Evolutionary conservation across 2,797 vertebrate species (phyloP).

Genomic region (Parauchenoglanis punctatus): DNA sequence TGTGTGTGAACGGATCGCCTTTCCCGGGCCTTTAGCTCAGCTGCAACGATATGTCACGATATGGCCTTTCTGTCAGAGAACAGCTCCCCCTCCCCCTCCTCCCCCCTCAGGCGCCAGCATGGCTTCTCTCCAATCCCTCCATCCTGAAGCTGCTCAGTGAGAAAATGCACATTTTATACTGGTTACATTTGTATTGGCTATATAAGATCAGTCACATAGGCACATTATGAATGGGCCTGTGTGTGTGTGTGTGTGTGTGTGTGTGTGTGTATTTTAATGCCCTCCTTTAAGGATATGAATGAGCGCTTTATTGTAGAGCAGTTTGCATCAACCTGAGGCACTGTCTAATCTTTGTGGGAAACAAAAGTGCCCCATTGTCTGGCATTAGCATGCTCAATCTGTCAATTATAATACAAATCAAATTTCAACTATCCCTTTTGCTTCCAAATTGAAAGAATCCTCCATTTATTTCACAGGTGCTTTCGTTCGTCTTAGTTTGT

Average conservation of each 20-base stretch:
- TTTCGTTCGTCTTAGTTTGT: background rate
- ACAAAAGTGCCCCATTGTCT: slow-evolving; percentile 8
- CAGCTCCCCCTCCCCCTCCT: background rate
- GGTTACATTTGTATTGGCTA: slow-evolving; percentile 30
- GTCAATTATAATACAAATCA: background rate
- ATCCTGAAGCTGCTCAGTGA: slow-evolving; percentile 27
- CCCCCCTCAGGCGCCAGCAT: slow-evolving; percentile 38
- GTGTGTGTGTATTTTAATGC: slow-evolving; percentile 24
- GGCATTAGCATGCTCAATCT: background rate
- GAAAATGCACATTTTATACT: slow-evolving; percentile 28
- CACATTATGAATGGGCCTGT: slow-evolving; percentile 21
- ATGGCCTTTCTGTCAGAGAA: slow-evolving; percentile 53
- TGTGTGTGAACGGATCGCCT: slow-evolving; percentile 42
- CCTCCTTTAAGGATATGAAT: slow-evolving; percentile 38
- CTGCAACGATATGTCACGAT: slow-evolving; percentile 57
- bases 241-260: slow-evolving; percentile 31
- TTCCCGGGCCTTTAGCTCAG: slow-evolving; percentile 55
- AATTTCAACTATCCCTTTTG: background rate
- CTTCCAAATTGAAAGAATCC: background rate
- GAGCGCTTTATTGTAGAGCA: slow-evolving; percentile 4
- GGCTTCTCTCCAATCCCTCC: slow-evolving; percentile 21
- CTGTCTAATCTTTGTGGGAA: slow-evolving; percentile 11
- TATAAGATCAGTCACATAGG: slow-evolving; percentile 31
- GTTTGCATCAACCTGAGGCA: background rate
- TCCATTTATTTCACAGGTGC: background rate